Evolutionary conservation across 2,797 vertebrate species (phyloP).

Genomic region (Ataeniobius toweri): DNA sequence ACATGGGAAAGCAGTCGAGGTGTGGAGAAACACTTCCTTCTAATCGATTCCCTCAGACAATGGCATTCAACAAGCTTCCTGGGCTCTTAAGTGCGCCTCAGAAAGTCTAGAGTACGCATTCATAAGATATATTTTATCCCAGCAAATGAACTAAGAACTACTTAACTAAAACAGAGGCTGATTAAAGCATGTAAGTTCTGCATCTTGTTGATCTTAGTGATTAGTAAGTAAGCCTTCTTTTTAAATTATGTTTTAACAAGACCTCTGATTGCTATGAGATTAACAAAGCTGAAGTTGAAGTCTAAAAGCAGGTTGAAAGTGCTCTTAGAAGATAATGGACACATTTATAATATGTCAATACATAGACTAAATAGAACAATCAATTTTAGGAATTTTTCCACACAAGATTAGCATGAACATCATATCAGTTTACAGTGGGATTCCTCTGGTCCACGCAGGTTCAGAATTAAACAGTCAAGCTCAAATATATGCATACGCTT

Average conservation of each 20-base stretch:
- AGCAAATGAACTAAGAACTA: neutral
- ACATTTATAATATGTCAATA: neutral
- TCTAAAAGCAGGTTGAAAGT: neutral
- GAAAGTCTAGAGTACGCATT: neutral
- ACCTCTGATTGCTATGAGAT: neutral
- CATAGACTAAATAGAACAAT: neutral
- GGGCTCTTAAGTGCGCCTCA: neutral
- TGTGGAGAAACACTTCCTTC: neutral
- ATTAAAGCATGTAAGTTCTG: slow-evolving; percentile 11
- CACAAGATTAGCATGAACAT: neutral
- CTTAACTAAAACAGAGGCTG: slow-evolving; percentile 4
- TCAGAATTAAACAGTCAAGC: neutral
- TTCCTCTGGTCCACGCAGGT: too few relatives aligned
- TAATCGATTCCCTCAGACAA: slow-evolving; percentile 5
- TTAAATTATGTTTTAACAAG: slow-evolving; percentile 13
- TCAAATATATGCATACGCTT: neutral
- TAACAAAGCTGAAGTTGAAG: neutral
- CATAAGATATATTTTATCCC: slow-evolving; percentile 5
- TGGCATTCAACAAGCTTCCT: slow-evolving; percentile 1
- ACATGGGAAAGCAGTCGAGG: neutral
- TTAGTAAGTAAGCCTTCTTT: slow-evolving; percentile 6
- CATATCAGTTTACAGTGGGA: neutral
- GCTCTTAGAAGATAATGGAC: too few relatives aligned
- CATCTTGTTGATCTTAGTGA: slow-evolving; percentile 18
- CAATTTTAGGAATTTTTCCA: neutral